Evolutionary conservation across 2,888 invertebrate genomes (phyloP), one percentile per base, ranked within the genome.

Genomic region (Amphimallon solstitiale): DNA sequence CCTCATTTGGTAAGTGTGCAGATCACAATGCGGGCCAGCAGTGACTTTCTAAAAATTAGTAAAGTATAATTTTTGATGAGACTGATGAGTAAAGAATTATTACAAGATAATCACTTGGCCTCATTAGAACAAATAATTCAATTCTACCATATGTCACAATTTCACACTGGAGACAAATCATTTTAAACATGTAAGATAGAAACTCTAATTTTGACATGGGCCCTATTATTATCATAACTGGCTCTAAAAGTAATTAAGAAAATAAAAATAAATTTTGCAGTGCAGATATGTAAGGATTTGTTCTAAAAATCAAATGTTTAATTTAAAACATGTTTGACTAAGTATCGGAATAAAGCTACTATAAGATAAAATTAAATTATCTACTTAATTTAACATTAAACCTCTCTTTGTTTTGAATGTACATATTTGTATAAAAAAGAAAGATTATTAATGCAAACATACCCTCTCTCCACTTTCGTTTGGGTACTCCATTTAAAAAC

Each of bases 181-280:
- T 86, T 71, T 84, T 83, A 37, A 91, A 84, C 63, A 92, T 75
- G 78, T 88, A 86, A 72, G 83, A 87, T 10, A 92, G 82, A 79
- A 91, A 90, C 2, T 79, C 77, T 23, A 84, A 73, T 5, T 85
- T 84, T 1, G 87, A 84, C 81, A 88, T 83, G 0, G 88, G 79
- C 14, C 89, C 87, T 69, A 91, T 84, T 72, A 91, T 84, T 68
- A 86, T 85, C 73, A 89, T 86, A 73, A 78, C 75, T 73, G 86
- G 85, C 71, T 84, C 87, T 88, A 80, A 29, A 29, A 17, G n/a
- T 52, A 6, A 52, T 29, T 17, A 48, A 43, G n/a, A n/a, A n/a
- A n/a, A n/a, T n/a, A n/a, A n/a, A n/a, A n/a, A n/a, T n/a, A n/a
- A n/a, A n/a, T n/a, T n/a, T n/a, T n/a, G n/a, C n/a, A n/a, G n/a